Conservation (phyloP, 2,888 invertebrate species). For the Zaprionus obscuricornis region DNA sequence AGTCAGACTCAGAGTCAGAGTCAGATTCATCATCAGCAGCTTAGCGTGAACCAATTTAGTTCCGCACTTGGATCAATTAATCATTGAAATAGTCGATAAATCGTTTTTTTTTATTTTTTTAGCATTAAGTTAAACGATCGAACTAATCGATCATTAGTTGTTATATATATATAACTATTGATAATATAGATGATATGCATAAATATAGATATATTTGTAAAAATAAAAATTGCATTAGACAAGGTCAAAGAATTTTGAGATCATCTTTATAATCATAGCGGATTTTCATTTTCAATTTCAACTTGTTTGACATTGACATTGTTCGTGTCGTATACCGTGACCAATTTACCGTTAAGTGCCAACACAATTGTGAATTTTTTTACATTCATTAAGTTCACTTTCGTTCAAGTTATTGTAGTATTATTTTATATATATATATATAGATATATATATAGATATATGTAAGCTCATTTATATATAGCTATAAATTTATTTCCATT, state of each 20-base stretch:
- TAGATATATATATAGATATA: no score
- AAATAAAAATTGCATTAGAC: constrained; percentile 1
- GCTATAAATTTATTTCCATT: no score
- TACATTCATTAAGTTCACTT: constrained; percentile 13
- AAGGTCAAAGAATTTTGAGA: constrained; percentile 22
- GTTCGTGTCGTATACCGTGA: constrained; percentile 30
- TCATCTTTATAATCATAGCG: no score
- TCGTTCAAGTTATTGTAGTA: constrained; percentile 11
- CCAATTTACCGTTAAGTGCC: constrained; percentile 23
- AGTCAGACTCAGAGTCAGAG: no score
- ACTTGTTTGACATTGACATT: constrained; percentile 39
- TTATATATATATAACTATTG: constrained; percentile 3
- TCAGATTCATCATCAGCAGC: constrained; percentile 19
- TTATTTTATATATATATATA: no score
- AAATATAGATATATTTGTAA: neutral
- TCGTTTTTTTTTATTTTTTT: no score
- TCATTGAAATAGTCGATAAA: no score
- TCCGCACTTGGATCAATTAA: constrained; percentile 36
- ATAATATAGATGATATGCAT: no score
- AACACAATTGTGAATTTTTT: constrained; percentile 2
- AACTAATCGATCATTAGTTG: constrained; percentile 29
- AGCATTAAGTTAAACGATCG: neutral
- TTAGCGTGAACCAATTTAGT: constrained; percentile 30
- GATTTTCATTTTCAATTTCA: constrained; percentile 27
- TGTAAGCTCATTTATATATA: no score